These are phyloP conservation scores for Tupiocoris notatus DNA, from an alignment of 2,888 invertebrate species.

Conservation along the genomic window DNA sequence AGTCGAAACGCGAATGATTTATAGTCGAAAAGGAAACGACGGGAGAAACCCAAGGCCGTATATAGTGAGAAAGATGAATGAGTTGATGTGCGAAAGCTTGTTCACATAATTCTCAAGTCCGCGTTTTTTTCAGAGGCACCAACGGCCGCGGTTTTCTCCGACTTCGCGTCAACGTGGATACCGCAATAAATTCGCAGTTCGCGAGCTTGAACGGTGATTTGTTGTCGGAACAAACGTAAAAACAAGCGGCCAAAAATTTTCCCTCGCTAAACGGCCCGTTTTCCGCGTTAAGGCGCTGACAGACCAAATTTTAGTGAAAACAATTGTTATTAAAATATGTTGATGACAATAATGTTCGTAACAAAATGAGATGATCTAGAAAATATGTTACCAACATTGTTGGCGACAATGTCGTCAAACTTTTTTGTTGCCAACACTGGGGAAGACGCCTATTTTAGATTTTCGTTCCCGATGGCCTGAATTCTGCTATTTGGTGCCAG, in stretches of 20 bases:
- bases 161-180: constrained; percentile 9
- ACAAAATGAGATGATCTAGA: too few relatives aligned
- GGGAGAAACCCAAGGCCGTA: neutral
- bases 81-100: constrained; percentile 45
- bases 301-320: too few relatives aligned
- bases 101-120: constrained; percentile 41
- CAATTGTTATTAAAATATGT: too few relatives aligned
- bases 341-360: too few relatives aligned
- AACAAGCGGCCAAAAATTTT: neutral
- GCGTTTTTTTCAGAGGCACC: constrained; percentile 3
- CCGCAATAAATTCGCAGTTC: constrained; percentile 10
- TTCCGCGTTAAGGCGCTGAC: too few relatives aligned
- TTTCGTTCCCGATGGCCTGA: too few relatives aligned
- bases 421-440: too few relatives aligned
- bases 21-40: constrained; percentile 4
- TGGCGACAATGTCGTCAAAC: too few relatives aligned
- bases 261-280: neutral
- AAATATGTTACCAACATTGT: too few relatives aligned
- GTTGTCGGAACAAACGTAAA: constrained; percentile 13
- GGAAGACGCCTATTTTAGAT: too few relatives aligned
- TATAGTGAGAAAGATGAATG: constrained; percentile 41
- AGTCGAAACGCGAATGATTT: constrained; percentile 30
- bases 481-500: too few relatives aligned
- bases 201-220: constrained; percentile 23
- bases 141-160: neutral